Evolutionary conservation across 2,797 vertebrate species (phyloP).

Genomic region (Notamacropus eugenii): DNA sequence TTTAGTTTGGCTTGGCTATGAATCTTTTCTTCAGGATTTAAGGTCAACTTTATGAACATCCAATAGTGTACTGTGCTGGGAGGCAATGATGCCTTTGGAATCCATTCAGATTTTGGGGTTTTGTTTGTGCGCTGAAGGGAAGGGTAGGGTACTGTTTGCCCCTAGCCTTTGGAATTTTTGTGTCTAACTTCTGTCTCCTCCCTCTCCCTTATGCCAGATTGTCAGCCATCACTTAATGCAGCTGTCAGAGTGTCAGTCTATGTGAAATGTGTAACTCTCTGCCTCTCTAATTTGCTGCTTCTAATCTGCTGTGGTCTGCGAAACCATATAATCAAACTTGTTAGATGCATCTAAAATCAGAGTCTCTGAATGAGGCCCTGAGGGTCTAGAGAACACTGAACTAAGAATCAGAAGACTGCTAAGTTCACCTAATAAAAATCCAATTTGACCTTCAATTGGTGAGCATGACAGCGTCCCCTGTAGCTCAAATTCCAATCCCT

Average conservation of each 20-base stretch:
- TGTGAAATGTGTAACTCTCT: neutral
- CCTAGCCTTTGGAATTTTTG: neutral
- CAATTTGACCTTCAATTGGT: neutral
- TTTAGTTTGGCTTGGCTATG: neutral
- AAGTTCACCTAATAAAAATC: neutral
- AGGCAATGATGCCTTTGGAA: neutral
- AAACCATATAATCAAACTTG: conserved; percentile 7
- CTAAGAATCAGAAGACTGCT: neutral
- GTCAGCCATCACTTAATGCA: neutral
- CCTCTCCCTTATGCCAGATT: neutral
- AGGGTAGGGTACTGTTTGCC: neutral
- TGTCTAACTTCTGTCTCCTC: neutral
- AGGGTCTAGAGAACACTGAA: neutral
- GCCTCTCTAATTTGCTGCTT: neutral
- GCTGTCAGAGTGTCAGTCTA: neutral
- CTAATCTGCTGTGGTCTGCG: neutral
- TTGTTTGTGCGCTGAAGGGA: neutral
- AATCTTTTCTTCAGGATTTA: neutral
- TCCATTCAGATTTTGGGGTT: neutral
- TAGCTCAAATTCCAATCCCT: neutral
- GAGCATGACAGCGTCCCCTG: neutral
- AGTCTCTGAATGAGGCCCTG: neutral
- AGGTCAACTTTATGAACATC: neutral
- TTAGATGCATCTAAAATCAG: conserved; percentile 1
- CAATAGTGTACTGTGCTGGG: neutral